A percentile compares a stretch with the other conserved stretches of the same genome.
These are phyloP conservation scores for Eupeodes corollae DNA, from an alignment of 1,140 invertebrate genomes.

Conservation along the genomic window DNA sequence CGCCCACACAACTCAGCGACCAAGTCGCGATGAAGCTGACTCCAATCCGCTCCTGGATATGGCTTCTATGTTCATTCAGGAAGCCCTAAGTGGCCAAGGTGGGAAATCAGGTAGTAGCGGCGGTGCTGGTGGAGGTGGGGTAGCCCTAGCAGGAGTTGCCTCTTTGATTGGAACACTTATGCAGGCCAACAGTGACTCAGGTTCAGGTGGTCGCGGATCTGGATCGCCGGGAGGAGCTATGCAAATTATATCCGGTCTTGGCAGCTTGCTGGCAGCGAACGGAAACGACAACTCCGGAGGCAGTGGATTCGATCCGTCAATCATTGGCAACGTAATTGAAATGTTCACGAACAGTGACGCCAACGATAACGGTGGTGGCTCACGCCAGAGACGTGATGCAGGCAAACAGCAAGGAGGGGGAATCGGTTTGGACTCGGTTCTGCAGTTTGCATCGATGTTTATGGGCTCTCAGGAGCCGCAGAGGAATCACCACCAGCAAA, in stretches of 20 bases:
- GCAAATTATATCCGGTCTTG: slow-evolving; percentile 38
- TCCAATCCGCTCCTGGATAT: slow-evolving; percentile 44
- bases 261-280: slow-evolving; percentile 27
- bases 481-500: slow-evolving; percentile 7
- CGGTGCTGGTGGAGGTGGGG: slow-evolving; percentile 33
- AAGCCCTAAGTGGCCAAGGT: slow-evolving; percentile 38
- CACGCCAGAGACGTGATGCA: background rate
- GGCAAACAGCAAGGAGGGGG: slow-evolving; percentile 16
- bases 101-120: slow-evolving; percentile 33
- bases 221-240: slow-evolving; percentile 18
- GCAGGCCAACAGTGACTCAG: slow-evolving; percentile 42
- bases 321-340: slow-evolving; percentile 39
- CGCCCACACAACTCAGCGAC: slow-evolving; percentile 13
- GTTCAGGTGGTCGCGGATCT: slow-evolving; percentile 12
- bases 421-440: slow-evolving; percentile 42
- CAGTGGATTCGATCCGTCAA: slow-evolving; percentile 37
- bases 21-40: slow-evolving; percentile 33
- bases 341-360: slow-evolving; percentile 34
- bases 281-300: slow-evolving; percentile 15
- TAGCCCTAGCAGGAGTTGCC: slow-evolving; percentile 23
- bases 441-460: slow-evolving; percentile 50
- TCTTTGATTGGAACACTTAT: slow-evolving; percentile 44
- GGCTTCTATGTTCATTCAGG: slow-evolving; percentile 44
- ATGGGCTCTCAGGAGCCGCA: slow-evolving; percentile 37
- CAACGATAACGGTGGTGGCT: slow-evolving; percentile 16